A percentile compares a stretch with the other conserved stretches of the same genome.
These are phyloP conservation scores for Megalurothrips usitatus DNA, from an alignment of 2,888 invertebrate genomes.

Conservation along the genomic window DNA sequence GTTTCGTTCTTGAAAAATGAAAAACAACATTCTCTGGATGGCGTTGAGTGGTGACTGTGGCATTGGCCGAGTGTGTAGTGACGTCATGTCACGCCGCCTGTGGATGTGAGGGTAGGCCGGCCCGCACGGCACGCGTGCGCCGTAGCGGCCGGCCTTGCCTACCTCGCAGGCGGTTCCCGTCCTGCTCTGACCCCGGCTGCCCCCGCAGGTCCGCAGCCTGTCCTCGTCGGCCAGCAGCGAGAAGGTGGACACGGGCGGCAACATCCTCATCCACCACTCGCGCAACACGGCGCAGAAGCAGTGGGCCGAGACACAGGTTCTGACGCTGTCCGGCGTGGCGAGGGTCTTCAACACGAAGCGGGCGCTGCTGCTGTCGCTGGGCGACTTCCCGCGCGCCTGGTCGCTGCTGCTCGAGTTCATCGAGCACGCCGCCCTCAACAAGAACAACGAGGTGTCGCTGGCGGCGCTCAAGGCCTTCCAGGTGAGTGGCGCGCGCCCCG, in stretches of 20 bases:
- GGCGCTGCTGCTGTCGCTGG: slow-evolving; percentile 72
- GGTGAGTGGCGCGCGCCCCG: too few relatives aligned
- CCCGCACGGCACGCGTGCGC: too few relatives aligned
- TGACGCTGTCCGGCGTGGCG: slow-evolving; percentile 86
- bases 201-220: slow-evolving; percentile 61
- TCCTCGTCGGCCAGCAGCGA: slow-evolving; percentile 52
- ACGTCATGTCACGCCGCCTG: too few relatives aligned
- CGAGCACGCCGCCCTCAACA: slow-evolving; percentile 84
- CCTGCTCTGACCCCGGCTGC: too few relatives aligned
- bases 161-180: too few relatives aligned
- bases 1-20: too few relatives aligned
- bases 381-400: slow-evolving; percentile 94
- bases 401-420: slow-evolving; percentile 88
- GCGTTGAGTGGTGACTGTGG: too few relatives aligned
- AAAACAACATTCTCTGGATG: too few relatives aligned
- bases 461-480: slow-evolving; percentile 96
- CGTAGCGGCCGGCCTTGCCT: too few relatives aligned
- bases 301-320: slow-evolving; percentile 96
- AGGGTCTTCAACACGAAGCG: slow-evolving; percentile 90
- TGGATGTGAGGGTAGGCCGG: too few relatives aligned
- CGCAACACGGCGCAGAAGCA: slow-evolving; percentile 98
- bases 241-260: slow-evolving; percentile 85
- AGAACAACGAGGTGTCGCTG: slow-evolving; percentile 91
- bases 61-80: too few relatives aligned
- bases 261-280: slow-evolving; percentile 96